Base-by-base conservation (phyloP, 2,797 vertebrate genomes). In the Halcyon smyrnensis region DNA sequence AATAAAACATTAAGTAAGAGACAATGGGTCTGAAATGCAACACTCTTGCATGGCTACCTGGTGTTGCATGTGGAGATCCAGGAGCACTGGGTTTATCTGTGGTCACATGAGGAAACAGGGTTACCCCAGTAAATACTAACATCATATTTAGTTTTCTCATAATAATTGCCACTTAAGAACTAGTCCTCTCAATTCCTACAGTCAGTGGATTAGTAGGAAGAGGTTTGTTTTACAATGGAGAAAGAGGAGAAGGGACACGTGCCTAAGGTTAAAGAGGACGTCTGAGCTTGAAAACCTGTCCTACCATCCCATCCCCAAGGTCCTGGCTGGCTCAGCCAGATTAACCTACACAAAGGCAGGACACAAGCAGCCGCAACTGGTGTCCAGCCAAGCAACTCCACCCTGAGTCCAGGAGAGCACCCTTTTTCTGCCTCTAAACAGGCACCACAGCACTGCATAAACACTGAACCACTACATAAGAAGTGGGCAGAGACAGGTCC, bases 341-440 rank as follows among this genome's bases (percentile, higher is more conserved):
- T 20, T 43, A 51, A 54, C 24, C n/a, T 83, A 65, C 23, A 30
- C 27, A 74, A 70, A 77, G 13, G 48, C n/a, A 67, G 45, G 70
- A 36, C 16, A 41, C 4, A 20, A n/a, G 62, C 60, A 67, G 83
- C 56, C 2, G 2, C 36, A 46, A 51, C 3, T 8, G 11, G 50
- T 36, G 27, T 16, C 20, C 45, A 46, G 67, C 18, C 81, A 82
- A 41, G 41, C 30, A 83, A 50, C 59, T 68, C 65, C 45, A 59
- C 18, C 50, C 30, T 0, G 0, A 60, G 77, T 0, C 28, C 16
- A 17, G 2, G 17, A 32, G 11, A 46, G 34, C 27, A 53, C 8
- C 11, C n/a, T 56, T 32, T 5, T 73, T 37, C 83, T 57, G 65
- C 59, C 69, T 76, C 83, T n/a, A 62, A 50, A 41, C 32, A 28